phyloP scores from a whole-genome alignment of 2,797 vertebrate genomes.

The Rhynchotus rufescens region DNA sequence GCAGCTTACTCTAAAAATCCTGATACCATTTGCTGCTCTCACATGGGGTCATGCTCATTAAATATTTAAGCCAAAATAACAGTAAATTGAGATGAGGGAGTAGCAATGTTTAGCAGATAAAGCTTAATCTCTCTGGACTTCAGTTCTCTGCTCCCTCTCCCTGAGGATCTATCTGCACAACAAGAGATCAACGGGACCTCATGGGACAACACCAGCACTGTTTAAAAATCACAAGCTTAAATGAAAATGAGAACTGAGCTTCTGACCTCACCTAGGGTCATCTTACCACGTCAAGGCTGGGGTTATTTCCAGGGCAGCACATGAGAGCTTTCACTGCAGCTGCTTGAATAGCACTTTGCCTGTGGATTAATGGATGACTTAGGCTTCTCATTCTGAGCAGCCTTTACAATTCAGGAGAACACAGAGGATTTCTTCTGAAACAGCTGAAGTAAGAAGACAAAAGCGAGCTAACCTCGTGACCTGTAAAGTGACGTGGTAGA shows the following conservation, averaged over 20 bases:
- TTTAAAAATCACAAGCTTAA: slow-evolving; percentile 35
- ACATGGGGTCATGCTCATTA: neutral
- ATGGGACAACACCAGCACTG: neutral
- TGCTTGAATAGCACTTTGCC: slow-evolving; percentile 13
- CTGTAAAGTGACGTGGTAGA: neutral
- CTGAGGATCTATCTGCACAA: neutral
- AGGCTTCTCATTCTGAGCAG: slow-evolving; percentile 9
- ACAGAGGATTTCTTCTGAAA: slow-evolving; percentile 24
- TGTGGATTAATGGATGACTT: slow-evolving; percentile 52
- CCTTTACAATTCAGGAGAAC: slow-evolving; percentile 14
- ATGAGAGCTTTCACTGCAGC: slow-evolving; percentile 50
- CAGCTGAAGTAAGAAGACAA: neutral
- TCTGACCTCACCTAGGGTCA: slow-evolving; percentile 40
- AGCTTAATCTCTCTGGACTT: neutral
- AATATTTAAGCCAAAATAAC: neutral
- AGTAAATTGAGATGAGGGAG: neutral
- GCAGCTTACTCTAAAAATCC: slow-evolving; percentile 46
- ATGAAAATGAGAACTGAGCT: slow-evolving; percentile 43
- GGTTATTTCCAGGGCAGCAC: slow-evolving; percentile 66
- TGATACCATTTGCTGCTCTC: slow-evolving; percentile 1
- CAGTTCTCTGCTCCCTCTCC: fast-evolving
- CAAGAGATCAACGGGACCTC: neutral
- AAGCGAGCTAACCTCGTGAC: slow-evolving; percentile 58
- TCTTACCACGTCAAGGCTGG: neutral
- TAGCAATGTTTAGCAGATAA: neutral